These are phyloP conservation scores for Mythimna pallens DNA, from an alignment of 2,888 invertebrate genomes.

Conservation along the genomic window DNA sequence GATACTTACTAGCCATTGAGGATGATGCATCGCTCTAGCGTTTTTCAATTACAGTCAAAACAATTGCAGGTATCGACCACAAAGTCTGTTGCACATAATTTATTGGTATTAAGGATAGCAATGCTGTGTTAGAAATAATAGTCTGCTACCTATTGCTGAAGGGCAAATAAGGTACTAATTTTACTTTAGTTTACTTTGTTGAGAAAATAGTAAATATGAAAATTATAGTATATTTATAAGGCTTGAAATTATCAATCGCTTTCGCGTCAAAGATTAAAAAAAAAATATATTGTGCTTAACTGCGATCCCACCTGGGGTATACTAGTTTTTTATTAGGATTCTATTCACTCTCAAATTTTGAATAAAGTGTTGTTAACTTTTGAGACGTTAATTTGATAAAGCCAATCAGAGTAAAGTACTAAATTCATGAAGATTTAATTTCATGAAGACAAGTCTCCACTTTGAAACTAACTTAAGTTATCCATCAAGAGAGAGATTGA, in stretches of 20 bases:
- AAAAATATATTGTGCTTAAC: too few species aligned
- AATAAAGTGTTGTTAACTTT: background rate
- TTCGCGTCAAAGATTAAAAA: background rate
- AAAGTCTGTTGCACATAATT: slow-evolving; percentile 34
- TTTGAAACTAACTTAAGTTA: slow-evolving; percentile 12
- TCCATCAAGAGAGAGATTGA: background rate
- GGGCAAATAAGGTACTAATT: slow-evolving; percentile 35
- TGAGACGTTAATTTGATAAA: background rate
- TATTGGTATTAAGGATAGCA: slow-evolving; percentile 50
- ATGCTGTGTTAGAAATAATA: slow-evolving; percentile 40
- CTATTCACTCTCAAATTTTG: background rate
- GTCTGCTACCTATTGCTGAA: slow-evolving; percentile 38
- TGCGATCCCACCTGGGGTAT: too few species aligned
- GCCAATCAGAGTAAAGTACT: background rate
- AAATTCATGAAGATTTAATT: background rate
- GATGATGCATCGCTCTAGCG: slow-evolving; percentile 44
- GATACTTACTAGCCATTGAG: slow-evolving; percentile 48
- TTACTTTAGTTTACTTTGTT: slow-evolving; percentile 22
- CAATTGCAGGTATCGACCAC: slow-evolving; percentile 48
- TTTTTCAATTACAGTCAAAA: slow-evolving; percentile 59
- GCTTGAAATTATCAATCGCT: background rate
- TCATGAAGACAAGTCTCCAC: background rate
- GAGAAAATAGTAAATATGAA: slow-evolving; percentile 1
- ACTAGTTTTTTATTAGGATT: too few species aligned
- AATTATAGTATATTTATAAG: background rate